Base-by-base conservation (phyloP, 2,888 invertebrate genomes). In the Cryptus viduatorius region DNA sequence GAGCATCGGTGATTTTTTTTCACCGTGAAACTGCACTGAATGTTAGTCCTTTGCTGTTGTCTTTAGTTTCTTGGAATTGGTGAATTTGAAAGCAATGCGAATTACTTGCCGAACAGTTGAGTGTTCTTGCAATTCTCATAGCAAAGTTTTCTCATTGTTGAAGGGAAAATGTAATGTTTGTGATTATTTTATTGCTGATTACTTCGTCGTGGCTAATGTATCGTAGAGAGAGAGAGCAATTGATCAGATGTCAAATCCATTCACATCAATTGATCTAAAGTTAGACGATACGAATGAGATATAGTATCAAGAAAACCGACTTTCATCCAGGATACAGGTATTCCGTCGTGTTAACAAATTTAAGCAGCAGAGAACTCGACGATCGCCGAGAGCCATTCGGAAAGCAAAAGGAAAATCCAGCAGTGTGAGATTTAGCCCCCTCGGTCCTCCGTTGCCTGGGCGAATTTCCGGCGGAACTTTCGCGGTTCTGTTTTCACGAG, bases 391-490 rank as follows among this genome's bases (percentile, higher is more conserved):
- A 71, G 50, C 29, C 56, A 67, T 44, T 16, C 59, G 56, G 8
- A 31, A 56, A n/a, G 1, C 8, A 12, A 31, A 61, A 12, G 59
- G 56, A 82, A 59, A 71, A 56, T 77, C 65, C 71, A 1, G 29
- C 37, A 31, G 56, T 44, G 44, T n/a, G 80, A 73, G 72, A 84
- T 84, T 84, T 69, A 29, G 10, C 24, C 14, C n/a, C 29, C 73
- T 68, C 50, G 81, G 29, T 68, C 19, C 73, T 59, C 56, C 78
- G 78, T 53, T 69, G 77, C 56, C 73, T 19, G 67, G 69, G 59
- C 48, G 56, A 78, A 75, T 75, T 75, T 84, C 69, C 81, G 64
- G n/a, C 53, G 53, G 67, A 84, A 84, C 78, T 81, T 83, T 65
- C 64, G 80, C 64, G 53, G 64, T 81, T 69, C 56, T 77, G 80